Evolutionary conservation across 2,888 invertebrate genomes (phyloP).

Genomic region (Ormyrus rosae): DNA sequence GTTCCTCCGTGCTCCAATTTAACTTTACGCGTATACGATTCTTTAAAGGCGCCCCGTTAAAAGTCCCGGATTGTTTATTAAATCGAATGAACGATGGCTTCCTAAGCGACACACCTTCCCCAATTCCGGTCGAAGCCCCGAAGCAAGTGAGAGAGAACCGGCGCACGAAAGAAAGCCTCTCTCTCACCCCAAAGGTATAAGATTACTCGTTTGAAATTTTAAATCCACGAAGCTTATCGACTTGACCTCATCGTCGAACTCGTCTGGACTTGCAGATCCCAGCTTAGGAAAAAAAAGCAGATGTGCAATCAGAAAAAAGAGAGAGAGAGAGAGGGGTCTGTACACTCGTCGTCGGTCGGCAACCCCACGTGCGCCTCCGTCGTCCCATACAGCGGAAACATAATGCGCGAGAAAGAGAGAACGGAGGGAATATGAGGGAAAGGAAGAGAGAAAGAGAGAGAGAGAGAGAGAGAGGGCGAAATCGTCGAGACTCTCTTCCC

Average conservation of each 20-base stretch:
- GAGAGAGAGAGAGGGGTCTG: slow-evolving; percentile 38
- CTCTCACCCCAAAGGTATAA: background rate
- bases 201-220: slow-evolving; percentile 10
- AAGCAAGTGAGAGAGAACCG: too few species aligned
- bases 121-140: too few species aligned
- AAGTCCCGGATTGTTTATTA: too few species aligned
- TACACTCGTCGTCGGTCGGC: slow-evolving; percentile 21
- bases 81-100: too few species aligned
- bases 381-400: background rate
- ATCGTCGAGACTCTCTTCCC: slow-evolving; percentile 40
- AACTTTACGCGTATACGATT: too few species aligned
- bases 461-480: background rate
- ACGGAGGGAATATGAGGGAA: background rate
- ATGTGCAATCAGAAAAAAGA: slow-evolving; percentile 16
- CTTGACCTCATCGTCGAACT: slow-evolving; percentile 43
- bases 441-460: background rate
- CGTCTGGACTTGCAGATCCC: slow-evolving; percentile 30
- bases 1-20: too few species aligned
- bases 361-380: slow-evolving; percentile 58
- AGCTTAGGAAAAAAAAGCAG: slow-evolving; percentile 10
- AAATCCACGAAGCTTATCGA: slow-evolving; percentile 36
- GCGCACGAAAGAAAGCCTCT: too few species aligned
- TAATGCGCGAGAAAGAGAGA: slow-evolving; percentile 13
- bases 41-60: too few species aligned
- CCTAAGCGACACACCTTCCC: too few species aligned